Percentiles rank a stretch among this genome's conserved stretches.
Conservation (phyloP, 2,888 invertebrate genomes). For the Dione juno region DNA sequence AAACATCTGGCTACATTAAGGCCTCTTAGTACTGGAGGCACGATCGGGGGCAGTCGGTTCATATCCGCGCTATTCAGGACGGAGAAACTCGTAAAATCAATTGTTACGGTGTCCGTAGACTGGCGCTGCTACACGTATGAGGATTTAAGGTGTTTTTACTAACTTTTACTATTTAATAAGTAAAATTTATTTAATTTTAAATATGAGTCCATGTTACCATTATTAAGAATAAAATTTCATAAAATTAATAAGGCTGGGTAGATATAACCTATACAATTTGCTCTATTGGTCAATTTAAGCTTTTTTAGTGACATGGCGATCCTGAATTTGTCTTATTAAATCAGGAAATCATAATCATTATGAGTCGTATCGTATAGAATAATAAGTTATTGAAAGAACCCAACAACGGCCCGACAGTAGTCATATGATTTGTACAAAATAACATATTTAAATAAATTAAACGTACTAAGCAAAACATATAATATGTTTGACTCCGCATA, state of each 20-base stretch:
- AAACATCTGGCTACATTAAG: conserved; percentile 12
- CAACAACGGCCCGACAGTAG: not conserved
- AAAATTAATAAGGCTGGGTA: too few species aligned
- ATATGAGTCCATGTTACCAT: not conserved
- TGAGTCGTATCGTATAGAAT: too few species aligned
- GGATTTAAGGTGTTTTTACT: not conserved
- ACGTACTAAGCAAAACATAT: not conserved
- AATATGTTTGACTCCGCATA: too few species aligned
- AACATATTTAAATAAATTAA: not conserved
- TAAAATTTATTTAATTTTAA: not conserved
- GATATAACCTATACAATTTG: too few species aligned
- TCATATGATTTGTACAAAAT: not conserved
- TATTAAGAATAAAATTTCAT: too few species aligned
- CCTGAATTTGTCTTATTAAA: not conserved
- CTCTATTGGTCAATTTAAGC: not conserved
- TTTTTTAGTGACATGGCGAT: not conserved
- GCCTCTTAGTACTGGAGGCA: conserved; percentile 20
- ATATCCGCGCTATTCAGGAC: conserved; percentile 45
- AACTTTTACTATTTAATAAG: not conserved
- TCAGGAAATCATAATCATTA: not conserved
- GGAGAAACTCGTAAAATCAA: conserved; percentile 67
- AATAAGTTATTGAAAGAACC: not conserved
- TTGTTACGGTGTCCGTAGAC: conserved; percentile 53
- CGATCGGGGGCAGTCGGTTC: conserved; percentile 13
- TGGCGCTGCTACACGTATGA: not conserved